Conservation (phyloP, 2,888 invertebrate genomes). For the Phortica okadai region DNA sequence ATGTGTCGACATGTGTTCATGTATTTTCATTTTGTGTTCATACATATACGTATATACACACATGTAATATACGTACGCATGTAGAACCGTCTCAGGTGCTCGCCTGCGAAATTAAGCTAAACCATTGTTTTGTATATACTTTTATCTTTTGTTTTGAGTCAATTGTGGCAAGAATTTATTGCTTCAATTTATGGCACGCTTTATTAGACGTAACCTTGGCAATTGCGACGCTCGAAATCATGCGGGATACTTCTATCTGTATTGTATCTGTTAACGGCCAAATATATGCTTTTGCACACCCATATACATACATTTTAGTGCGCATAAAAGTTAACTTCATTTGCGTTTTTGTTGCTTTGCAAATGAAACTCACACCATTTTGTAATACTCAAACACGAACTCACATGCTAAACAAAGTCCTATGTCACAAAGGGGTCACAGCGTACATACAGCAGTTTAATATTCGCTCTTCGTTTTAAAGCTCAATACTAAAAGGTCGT, state of each 20-base stretch:
- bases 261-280: no score
- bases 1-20: constrained; percentile 71
- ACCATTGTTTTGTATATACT: background rate
- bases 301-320: no score
- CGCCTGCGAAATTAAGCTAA: constrained; percentile 50
- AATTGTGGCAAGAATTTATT: constrained; percentile 54
- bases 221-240: no score
- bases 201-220: constrained; percentile 55
- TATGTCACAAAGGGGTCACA: no score
- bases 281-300: no score
- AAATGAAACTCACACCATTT: no score
- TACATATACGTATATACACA: constrained; percentile 61
- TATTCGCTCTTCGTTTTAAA: constrained; percentile 38
- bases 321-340: no score
- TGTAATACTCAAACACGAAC: no score
- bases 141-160: background rate
- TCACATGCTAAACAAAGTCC: no score
- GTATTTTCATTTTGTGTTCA: constrained; percentile 70
- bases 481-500: no score
- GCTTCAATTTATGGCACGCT: constrained; percentile 68
- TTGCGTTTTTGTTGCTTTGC: no score
- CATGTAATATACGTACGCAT: background rate
- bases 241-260: no score
- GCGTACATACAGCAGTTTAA: constrained; percentile 66
- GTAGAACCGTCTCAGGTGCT: background rate